Conservation (phyloP, 2,888 invertebrate species). For the Cartodere bifasciata region DNA sequence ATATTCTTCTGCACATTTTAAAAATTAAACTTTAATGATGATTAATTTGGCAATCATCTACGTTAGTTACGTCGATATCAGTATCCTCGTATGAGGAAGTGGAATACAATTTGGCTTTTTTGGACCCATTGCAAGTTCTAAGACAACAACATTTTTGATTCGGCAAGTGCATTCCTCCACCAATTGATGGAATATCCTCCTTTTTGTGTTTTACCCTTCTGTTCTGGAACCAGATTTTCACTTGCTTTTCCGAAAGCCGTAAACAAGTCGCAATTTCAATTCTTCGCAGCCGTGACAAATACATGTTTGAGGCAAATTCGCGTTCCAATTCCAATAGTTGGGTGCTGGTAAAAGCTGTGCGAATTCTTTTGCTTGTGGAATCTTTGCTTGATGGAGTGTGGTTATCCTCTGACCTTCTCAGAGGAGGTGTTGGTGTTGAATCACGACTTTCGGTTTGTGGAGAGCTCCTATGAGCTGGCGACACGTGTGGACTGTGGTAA, state of each 20-base stretch:
- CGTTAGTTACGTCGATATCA: constrained; percentile 31
- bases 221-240: constrained; percentile 93
- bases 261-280: constrained; percentile 88
- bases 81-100: constrained; percentile 29
- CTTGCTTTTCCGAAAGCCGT: constrained; percentile 85
- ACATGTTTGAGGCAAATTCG: constrained; percentile 84
- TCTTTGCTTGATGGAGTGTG: constrained; percentile 38
- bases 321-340: constrained; percentile 78
- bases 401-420: constrained; percentile 37
- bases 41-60: constrained; percentile 22
- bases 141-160: constrained; percentile 41
- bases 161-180: constrained; percentile 11
- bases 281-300: constrained; percentile 72
- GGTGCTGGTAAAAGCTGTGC: constrained; percentile 88
- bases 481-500: constrained; percentile 15
- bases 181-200: constrained; percentile 50
- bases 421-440: constrained; percentile 43
- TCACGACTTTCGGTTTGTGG: constrained; percentile 35
- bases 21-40: too few species aligned
- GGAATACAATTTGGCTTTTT: constrained; percentile 20
- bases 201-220: constrained; percentile 88
- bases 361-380: constrained; percentile 71
- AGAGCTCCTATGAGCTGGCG: constrained; percentile 17
- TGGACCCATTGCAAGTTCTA: constrained; percentile 33
- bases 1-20: too few species aligned